Percentiles rank a stretch among this genome's conserved stretches.
These are phyloP conservation scores for Orthochromis malagaraziensis DNA, from an alignment of 2,113 vertebrate genomes.

Conservation along the genomic window DNA sequence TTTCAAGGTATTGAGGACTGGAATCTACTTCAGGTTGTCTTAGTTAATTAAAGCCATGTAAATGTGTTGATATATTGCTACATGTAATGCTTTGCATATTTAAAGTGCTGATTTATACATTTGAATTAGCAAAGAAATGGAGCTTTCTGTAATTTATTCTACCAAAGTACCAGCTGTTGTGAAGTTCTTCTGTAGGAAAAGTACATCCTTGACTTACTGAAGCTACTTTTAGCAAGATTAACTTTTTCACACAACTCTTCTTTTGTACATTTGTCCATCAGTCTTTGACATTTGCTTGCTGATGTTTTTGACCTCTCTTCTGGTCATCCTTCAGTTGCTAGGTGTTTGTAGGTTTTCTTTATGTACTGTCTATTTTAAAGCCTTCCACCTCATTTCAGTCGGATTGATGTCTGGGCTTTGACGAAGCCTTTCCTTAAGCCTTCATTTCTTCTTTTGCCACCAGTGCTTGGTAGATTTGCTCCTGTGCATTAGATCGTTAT, in stretches of 20 bases:
- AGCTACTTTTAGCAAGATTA: background rate
- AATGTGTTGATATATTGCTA: background rate
- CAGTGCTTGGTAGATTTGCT: background rate
- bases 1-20: background rate
- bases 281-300: background rate
- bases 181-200: background rate
- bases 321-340: background rate
- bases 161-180: background rate
- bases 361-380: background rate
- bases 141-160: background rate
- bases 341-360: background rate
- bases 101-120: background rate
- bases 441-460: background rate
- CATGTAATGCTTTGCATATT: background rate
- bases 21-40: background rate
- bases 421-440: background rate
- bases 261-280: background rate
- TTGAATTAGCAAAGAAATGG: background rate
- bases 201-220: background rate
- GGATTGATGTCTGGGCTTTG: background rate
- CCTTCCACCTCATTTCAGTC: background rate
- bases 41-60: background rate
- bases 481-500: background rate
- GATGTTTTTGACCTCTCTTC: background rate
- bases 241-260: background rate